Evolutionary conservation across 2,797 vertebrate genomes (phyloP).

Genomic region (Microctenopoma steveboyesi): DNA sequence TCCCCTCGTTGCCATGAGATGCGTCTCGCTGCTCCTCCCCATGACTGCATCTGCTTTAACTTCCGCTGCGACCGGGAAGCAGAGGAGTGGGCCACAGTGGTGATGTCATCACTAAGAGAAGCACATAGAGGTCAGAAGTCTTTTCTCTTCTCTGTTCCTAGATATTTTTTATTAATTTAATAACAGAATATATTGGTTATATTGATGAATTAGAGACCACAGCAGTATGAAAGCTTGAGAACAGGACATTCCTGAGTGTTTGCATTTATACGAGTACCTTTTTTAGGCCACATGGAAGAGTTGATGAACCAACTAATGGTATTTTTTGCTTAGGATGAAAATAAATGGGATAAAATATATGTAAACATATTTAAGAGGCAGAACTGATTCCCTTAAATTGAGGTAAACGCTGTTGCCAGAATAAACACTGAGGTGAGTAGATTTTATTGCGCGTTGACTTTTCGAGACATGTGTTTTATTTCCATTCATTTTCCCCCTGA

Average conservation of each 20-base stretch:
- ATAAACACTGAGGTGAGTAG: not conserved
- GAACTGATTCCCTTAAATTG: too few species aligned
- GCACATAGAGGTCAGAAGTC: constrained; percentile 84
- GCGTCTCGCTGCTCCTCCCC: constrained; percentile 76
- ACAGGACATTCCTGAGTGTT: too few species aligned
- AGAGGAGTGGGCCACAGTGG: constrained; percentile 91
- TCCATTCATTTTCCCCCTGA: constrained; percentile 14
- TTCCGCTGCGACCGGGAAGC: constrained; percentile 91
- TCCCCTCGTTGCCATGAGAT: constrained; percentile 87
- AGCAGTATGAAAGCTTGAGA: too few species aligned
- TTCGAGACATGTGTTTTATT: not conserved
- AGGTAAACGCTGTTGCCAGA: not conserved
- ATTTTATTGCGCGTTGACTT: not conserved
- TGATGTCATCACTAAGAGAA: constrained; percentile 88
- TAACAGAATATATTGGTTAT: too few species aligned
- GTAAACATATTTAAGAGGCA: too few species aligned
- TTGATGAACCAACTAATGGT: not conserved
- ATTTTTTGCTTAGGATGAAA: not conserved
- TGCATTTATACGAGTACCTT: too few species aligned
- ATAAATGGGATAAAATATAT: not conserved
- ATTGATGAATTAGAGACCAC: too few species aligned
- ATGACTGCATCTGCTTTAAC: constrained; percentile 84
- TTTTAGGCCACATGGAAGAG: not conserved
- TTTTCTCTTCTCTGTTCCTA: not conserved
- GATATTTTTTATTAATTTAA: not conserved